These are phyloP conservation scores for Mustelus asterias DNA, from an alignment of 2,113 vertebrate genomes.

Conservation along the genomic window DNA sequence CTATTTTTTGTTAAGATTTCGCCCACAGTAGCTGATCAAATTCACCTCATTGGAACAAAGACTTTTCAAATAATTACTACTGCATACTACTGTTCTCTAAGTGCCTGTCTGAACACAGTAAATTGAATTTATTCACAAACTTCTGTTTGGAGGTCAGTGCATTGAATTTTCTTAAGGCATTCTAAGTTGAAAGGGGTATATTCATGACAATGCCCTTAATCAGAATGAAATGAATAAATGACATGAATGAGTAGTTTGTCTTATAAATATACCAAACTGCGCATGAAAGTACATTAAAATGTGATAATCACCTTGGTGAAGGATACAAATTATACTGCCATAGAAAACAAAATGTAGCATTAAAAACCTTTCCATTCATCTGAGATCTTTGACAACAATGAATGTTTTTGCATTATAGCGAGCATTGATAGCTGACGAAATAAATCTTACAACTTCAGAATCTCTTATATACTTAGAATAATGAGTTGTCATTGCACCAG, in stretches of 20 bases:
- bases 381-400: neutral
- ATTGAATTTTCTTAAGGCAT: neutral
- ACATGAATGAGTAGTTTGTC: neutral
- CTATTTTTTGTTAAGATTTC: too few species aligned
- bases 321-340: neutral
- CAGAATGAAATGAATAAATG: neutral
- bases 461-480: neutral
- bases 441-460: neutral
- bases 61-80: neutral
- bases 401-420: neutral
- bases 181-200: neutral
- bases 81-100: neutral
- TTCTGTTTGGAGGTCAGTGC: neutral
- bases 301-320: neutral
- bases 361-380: neutral
- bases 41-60: neutral
- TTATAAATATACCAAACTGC: neutral
- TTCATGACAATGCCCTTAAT: neutral
- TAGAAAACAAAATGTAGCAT: neutral
- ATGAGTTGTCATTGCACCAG: neutral
- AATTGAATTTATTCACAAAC: neutral
- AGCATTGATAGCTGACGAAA: neutral
- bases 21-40: neutral
- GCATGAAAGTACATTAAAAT: neutral
- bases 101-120: neutral